Conservation (phyloP, 1,140 invertebrate species). For the Drosophila sproati region DNA sequence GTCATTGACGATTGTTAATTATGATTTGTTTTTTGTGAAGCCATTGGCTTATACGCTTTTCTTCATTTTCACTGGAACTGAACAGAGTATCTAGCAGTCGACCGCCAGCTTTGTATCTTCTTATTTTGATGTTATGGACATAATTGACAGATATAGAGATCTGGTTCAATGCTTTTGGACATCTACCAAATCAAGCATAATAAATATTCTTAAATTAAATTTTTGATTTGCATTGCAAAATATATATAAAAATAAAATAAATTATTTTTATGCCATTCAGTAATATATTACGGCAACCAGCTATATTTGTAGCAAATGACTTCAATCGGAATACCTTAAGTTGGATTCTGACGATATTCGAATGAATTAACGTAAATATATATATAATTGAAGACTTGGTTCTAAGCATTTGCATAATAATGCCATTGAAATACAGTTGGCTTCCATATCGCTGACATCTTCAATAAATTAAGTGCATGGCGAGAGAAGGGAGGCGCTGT, state of each 20-base stretch:
- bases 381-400: conserved; percentile 2
- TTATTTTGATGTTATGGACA: too few relatives aligned
- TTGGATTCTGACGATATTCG: too few relatives aligned
- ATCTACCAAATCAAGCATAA: too few relatives aligned
- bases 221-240: too few relatives aligned
- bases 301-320: not conserved
- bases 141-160: too few relatives aligned
- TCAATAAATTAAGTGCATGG: conserved; percentile 41
- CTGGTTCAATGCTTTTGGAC: too few relatives aligned
- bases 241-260: too few relatives aligned
- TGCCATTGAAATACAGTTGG: conserved; percentile 33
- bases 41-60: not conserved
- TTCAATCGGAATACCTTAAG: not conserved
- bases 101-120: too few relatives aligned
- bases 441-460: conserved; percentile 49
- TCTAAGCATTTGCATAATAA: conserved; percentile 47
- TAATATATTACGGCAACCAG: not conserved
- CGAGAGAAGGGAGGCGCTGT: not conserved
- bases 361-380: not conserved
- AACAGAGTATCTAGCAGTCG: not conserved
- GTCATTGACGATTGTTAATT: conserved; percentile 6
- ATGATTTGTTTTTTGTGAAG: not conserved
- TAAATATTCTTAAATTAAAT: too few relatives aligned
- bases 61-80: too few relatives aligned
- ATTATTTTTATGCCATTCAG: too few relatives aligned